phyloP scores from a whole-genome alignment of 2,888 invertebrate genomes.

The Apamea anceps region DNA sequence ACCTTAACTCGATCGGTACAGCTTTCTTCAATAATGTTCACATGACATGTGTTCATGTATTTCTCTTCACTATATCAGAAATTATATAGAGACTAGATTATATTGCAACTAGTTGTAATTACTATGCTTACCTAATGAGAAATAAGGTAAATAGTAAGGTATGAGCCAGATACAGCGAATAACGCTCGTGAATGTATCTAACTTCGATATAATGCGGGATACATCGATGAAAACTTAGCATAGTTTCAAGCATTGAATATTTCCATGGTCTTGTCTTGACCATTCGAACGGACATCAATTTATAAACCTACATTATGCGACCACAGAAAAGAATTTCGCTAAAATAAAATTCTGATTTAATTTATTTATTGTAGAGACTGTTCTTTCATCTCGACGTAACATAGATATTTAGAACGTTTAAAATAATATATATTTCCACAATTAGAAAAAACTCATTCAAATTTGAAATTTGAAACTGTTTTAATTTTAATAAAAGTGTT shows the following conservation, averaged over 20 bases:
- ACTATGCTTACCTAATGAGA: neutral
- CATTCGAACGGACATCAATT: constrained; percentile 2
- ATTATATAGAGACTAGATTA: constrained; percentile 20
- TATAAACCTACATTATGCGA: neutral
- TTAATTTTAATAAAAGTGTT: too few species aligned
- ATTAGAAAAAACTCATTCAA: neutral
- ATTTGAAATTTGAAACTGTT: too few species aligned
- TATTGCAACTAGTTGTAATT: constrained; percentile 15
- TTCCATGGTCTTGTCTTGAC: neutral
- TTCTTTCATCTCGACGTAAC: neutral
- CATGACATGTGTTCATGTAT: constrained; percentile 31
- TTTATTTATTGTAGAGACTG: constrained; percentile 6
- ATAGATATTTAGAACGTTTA: constrained; percentile 3
- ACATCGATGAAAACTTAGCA: neutral
- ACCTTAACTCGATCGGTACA: constrained; percentile 68
- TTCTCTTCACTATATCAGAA: constrained; percentile 21
- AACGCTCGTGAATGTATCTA: neutral
- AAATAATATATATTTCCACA: neutral
- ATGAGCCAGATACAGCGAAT: neutral
- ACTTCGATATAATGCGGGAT: neutral
- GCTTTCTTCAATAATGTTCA: constrained; percentile 66
- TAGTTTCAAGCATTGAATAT: neutral
- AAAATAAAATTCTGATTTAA: constrained; percentile 4
- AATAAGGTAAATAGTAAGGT: neutral
- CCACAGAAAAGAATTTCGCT: neutral